A percentile compares a stretch with the other conserved stretches of the same genome.
Evolutionary conservation across 2,888 invertebrate genomes (phyloP).

Genomic region (Poecilus cupreus): DNA sequence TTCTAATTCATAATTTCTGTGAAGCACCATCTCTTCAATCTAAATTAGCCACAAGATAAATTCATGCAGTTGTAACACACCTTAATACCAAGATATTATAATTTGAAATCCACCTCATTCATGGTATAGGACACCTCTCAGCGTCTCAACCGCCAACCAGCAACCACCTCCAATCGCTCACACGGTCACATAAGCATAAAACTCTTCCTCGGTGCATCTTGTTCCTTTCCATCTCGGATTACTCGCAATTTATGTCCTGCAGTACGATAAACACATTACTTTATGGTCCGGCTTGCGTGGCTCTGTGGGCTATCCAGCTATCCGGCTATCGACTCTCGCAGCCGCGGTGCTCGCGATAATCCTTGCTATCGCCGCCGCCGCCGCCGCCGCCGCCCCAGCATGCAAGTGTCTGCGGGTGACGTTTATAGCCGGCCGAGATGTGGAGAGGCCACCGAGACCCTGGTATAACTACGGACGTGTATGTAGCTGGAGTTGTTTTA

Average conservation of each 20-base stretch:
- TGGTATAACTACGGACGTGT: not conserved
- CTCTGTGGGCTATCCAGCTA: constrained; percentile 48
- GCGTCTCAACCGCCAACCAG: too few relatives aligned
- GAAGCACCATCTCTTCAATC: too few relatives aligned
- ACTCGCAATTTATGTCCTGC: constrained; percentile 57
- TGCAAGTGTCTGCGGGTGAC: constrained; percentile 47
- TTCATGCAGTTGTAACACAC: too few relatives aligned
- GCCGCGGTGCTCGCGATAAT: constrained; percentile 41
- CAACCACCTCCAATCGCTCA: too few relatives aligned
- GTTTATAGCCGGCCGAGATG: constrained; percentile 43
- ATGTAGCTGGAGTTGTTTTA: not conserved
- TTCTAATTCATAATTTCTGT: too few relatives aligned
- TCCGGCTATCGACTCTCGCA: too few relatives aligned
- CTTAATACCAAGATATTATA: too few relatives aligned
- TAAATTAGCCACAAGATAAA: too few relatives aligned
- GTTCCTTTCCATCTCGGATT: constrained; percentile 41
- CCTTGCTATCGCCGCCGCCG: constrained; percentile 7
- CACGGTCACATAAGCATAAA: not conserved
- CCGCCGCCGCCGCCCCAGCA: not conserved
- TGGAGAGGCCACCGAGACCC: not conserved
- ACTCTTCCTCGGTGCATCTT: not conserved
- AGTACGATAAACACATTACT: constrained; percentile 58
- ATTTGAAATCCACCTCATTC: too few relatives aligned
- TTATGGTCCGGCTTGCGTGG: constrained; percentile 53
- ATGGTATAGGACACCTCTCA: too few relatives aligned